These are phyloP conservation scores for Microchrysa polita DNA, from an alignment of 2,888 invertebrate species.

Conservation along the genomic window DNA sequence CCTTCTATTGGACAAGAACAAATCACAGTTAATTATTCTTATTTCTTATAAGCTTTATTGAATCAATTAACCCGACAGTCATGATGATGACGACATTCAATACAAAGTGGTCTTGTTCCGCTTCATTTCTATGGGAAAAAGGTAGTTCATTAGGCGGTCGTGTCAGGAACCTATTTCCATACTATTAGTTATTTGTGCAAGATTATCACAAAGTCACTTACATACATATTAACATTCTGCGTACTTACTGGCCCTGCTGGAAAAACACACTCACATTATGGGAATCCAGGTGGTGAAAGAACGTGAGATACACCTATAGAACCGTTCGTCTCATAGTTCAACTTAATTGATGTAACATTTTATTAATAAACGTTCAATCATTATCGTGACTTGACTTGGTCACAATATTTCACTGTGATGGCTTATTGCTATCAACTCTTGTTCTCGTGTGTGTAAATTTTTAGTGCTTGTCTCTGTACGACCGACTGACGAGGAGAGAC, in stretches of 20 bases:
- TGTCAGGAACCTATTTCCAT: slow-evolving; percentile 17
- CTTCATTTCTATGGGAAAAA: slow-evolving; percentile 42
- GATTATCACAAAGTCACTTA: slow-evolving; percentile 21
- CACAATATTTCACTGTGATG: slow-evolving; percentile 35
- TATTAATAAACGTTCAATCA: slow-evolving; percentile 46
- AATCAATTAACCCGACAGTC: slow-evolving; percentile 16
- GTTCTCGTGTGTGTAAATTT: no score
- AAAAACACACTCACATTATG: background rate
- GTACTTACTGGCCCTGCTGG: background rate
- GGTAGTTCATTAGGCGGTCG: slow-evolving; percentile 30
- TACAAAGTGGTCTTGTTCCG: slow-evolving; percentile 40
- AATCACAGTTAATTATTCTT: no score
- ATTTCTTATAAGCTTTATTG: background rate
- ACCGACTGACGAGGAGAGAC: background rate
- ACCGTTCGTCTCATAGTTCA: slow-evolving; percentile 40
- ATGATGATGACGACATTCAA: slow-evolving; percentile 14
- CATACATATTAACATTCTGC: slow-evolving; percentile 12
- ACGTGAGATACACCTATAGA: slow-evolving; percentile 41
- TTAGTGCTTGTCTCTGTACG: no score
- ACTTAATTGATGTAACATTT: slow-evolving; percentile 45
- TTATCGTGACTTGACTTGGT: slow-evolving; percentile 44
- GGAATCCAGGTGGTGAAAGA: slow-evolving; percentile 25
- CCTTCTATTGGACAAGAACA: no score
- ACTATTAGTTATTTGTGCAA: slow-evolving; percentile 10
- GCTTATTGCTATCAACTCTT: background rate